Percentiles rank a stretch among this genome's conserved stretches.
Conservation (phyloP, 2,113 vertebrate species). For the Xyliphius kryptos region DNA sequence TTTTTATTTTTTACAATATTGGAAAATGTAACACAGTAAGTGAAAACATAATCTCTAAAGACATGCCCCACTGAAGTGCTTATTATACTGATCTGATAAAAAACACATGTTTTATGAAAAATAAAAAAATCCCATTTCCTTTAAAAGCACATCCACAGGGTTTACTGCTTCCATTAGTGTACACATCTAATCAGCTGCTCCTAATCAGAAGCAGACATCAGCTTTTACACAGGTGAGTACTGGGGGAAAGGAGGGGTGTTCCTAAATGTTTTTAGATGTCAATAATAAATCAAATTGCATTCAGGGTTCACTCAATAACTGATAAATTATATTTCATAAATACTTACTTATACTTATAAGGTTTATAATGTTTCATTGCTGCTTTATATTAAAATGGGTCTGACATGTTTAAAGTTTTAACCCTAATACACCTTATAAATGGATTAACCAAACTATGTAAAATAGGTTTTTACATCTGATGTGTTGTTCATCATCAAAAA, state of each 20-base stretch:
- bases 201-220: not conserved
- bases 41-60: slow-evolving; percentile 31
- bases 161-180: slow-evolving; percentile 38
- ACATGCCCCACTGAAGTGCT: slow-evolving; percentile 28
- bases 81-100: slow-evolving; percentile 50
- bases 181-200: slow-evolving; percentile 1
- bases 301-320: too few species aligned
- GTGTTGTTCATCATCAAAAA: too few species aligned
- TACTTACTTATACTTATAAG: too few species aligned
- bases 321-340: too few species aligned
- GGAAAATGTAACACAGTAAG: slow-evolving; percentile 23
- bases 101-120: slow-evolving; percentile 54
- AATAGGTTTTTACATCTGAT: too few species aligned
- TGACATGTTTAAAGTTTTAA: too few species aligned
- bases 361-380: too few species aligned
- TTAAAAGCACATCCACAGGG: slow-evolving; percentile 42
- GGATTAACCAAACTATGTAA: too few species aligned
- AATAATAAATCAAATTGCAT: not conserved
- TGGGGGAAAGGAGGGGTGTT: not conserved
- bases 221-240: not conserved
- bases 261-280: not conserved
- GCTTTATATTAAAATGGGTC: too few species aligned
- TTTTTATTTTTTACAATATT: slow-evolving; percentile 6
- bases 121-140: slow-evolving; percentile 32
- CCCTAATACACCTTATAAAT: too few species aligned